A percentile compares a stretch with the other conserved stretches of the same genome.
phyloP scores from a whole-genome alignment of 2,113 vertebrate genomes.

The Equus quagga region DNA sequence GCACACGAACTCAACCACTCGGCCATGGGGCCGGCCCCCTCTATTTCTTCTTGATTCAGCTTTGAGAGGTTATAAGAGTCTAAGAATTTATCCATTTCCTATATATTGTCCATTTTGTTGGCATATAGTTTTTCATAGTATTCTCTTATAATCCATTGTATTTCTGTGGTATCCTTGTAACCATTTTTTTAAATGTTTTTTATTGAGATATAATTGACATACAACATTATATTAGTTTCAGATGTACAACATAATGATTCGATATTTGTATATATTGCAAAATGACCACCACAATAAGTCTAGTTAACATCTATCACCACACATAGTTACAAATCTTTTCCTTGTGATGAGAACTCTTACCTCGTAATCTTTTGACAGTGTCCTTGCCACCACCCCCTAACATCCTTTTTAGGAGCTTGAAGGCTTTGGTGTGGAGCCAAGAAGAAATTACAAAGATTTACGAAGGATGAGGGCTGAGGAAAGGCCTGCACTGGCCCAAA shows the following conservation, averaged over 20 bases:
- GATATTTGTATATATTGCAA: not conserved
- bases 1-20: no score
- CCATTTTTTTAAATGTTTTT: not conserved
- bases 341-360: not conserved
- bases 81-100: no score
- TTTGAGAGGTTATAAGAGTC: no score
- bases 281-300: not conserved
- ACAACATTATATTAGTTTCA: not conserved
- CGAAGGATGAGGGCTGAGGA: not conserved
- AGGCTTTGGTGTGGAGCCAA: not conserved
- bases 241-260: not conserved
- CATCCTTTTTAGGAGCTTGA: not conserved
- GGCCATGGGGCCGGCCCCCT: no score
- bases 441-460: slow-evolving; percentile 2
- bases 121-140: no score
- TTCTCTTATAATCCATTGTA: no score
- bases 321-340: not conserved
- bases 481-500: not conserved
- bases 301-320: not conserved
- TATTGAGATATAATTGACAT: not conserved
- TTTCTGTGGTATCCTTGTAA: no score
- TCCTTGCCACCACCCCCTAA: not conserved
- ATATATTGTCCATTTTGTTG: no score
- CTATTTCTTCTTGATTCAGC: no score
- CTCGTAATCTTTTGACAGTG: not conserved